Percentiles rank a stretch among this genome's conserved stretches.
phyloP scores from a whole-genome alignment of 2,888 invertebrate species.

The Scaptomyza tumidula region DNA sequence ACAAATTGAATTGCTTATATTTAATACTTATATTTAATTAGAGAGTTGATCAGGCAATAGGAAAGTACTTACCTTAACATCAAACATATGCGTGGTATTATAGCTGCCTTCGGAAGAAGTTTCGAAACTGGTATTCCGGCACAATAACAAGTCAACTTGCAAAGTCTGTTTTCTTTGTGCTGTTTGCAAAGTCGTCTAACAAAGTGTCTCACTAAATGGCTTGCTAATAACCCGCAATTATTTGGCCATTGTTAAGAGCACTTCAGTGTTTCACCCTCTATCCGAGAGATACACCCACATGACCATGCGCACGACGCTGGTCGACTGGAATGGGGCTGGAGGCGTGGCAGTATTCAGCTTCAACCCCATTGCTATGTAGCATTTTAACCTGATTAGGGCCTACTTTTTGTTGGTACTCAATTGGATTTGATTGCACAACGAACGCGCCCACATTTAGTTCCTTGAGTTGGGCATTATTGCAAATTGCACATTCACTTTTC shows the following conservation, averaged over 20 bases:
- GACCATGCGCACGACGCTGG: constrained; percentile 27
- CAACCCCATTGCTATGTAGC: constrained; percentile 60
- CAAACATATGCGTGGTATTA: constrained; percentile 23
- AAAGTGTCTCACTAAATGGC: constrained; percentile 67
- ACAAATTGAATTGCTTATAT: no score
- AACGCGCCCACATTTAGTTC: constrained; percentile 18
- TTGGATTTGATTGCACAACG: constrained; percentile 64
- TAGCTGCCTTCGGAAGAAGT: background rate
- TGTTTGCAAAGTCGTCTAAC: constrained; percentile 10
- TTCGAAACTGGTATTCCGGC: constrained; percentile 11
- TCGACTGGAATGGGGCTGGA: background rate
- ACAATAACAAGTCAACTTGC: constrained; percentile 43
- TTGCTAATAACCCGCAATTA: constrained; percentile 72
- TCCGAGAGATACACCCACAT: constrained; percentile 10
- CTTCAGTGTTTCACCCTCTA: constrained; percentile 37
- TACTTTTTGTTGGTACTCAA: constrained; percentile 63
- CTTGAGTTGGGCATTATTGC: background rate
- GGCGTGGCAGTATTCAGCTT: constrained; percentile 29
- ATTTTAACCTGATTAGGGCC: constrained; percentile 67
- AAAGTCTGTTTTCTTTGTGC: constrained; percentile 32
- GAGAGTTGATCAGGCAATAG: background rate
- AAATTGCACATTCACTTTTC: constrained; percentile 21
- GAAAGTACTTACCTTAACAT: constrained; percentile 22
- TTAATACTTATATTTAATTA: no score
- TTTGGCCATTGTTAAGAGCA: constrained; percentile 62